These are phyloP conservation scores for Venturia canescens DNA, from an alignment of 1,140 invertebrate species.

Conservation along the genomic window DNA sequence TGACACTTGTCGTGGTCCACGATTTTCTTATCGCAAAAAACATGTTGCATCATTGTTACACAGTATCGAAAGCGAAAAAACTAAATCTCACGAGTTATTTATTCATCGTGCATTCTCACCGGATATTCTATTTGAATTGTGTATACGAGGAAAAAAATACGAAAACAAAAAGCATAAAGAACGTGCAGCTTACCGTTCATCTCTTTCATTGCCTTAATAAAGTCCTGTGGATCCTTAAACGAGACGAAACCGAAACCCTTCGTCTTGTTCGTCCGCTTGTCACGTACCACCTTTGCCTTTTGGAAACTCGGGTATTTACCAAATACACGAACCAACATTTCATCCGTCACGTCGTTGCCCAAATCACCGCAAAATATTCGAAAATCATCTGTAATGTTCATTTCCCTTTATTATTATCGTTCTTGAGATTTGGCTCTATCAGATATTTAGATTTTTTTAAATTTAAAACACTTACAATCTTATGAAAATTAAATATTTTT, in stretches of 20 bases:
- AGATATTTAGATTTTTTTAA: too few relatives aligned
- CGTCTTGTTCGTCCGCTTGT: slow-evolving; percentile 98
- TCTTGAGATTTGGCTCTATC: too few relatives aligned
- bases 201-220: slow-evolving; percentile 98
- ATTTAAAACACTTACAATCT: too few relatives aligned
- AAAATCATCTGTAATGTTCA: slow-evolving; percentile 89
- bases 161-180: slow-evolving; percentile 45
- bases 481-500: too few relatives aligned
- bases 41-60: too few relatives aligned
- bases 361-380: slow-evolving; percentile 99
- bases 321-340: slow-evolving; percentile 94
- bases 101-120: too few relatives aligned
- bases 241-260: slow-evolving; percentile 99
- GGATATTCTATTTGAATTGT: background rate
- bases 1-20: too few relatives aligned
- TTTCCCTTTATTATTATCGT: too few relatives aligned
- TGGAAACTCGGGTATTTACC: slow-evolving; percentile 96
- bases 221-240: slow-evolving; percentile 98
- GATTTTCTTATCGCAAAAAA: too few relatives aligned
- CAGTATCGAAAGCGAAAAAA: too few relatives aligned
- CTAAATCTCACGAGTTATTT: too few relatives aligned
- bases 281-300: slow-evolving; percentile 96
- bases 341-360: slow-evolving; percentile 99
- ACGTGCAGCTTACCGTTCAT: slow-evolving; percentile 88
- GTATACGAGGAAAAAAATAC: background rate